Conservation (phyloP, 2,113 vertebrate species). For the Periophthalmus modestus region DNA sequence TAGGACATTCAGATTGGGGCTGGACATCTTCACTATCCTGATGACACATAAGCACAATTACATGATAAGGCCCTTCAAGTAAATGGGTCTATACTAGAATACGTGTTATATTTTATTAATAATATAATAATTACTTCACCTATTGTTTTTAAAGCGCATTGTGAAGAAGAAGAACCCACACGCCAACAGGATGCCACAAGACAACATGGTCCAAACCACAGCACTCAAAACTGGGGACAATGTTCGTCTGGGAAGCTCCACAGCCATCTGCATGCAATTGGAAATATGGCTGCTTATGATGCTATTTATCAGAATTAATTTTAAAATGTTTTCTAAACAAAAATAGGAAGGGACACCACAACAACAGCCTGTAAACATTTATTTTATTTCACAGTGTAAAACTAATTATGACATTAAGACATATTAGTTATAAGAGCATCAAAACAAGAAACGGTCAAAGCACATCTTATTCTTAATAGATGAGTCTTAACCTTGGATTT, state of each 20-base stretch:
- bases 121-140: conserved; percentile 70
- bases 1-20: conserved; percentile 94
- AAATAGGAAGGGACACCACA: background rate
- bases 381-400: background rate
- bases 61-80: background rate
- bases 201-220: conserved; percentile 87
- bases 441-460: background rate
- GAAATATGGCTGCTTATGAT: background rate
- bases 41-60: background rate
- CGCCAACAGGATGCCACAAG: conserved; percentile 84
- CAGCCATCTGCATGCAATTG: conserved; percentile 53
- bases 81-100: background rate
- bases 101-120: no score
- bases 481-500: background rate
- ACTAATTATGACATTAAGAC: background rate
- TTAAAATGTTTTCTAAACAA: background rate
- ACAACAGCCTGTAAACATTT: background rate
- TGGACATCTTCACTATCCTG: conserved; percentile 99
- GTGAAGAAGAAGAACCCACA: conserved; percentile 90
- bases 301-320: background rate
- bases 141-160: conserved; percentile 91
- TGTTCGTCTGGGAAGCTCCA: conserved; percentile 53
- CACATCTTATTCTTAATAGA: background rate
- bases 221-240: conserved; percentile 80
- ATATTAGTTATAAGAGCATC: background rate